Evolutionary conservation across 2,888 invertebrate genomes (phyloP).

Genomic region (Polymixis lichenea): DNA sequence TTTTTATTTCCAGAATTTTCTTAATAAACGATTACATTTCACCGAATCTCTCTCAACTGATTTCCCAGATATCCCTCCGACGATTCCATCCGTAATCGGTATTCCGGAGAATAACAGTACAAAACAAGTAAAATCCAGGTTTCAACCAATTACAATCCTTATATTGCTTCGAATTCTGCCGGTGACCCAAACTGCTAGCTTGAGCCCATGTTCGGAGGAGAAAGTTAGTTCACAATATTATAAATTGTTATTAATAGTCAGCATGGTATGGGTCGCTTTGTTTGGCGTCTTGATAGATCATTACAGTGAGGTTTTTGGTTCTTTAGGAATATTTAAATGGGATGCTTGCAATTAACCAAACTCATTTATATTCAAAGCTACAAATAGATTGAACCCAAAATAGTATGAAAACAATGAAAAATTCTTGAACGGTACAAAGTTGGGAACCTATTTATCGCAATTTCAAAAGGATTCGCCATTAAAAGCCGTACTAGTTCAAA

Average conservation of each 20-base stretch:
- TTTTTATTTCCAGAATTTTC: neutral
- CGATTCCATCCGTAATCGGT: conserved; percentile 19
- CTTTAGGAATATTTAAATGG: conserved; percentile 16
- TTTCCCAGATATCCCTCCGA: conserved; percentile 7
- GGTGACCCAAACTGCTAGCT: conserved; percentile 55
- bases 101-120: conserved; percentile 51
- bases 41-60: neutral
- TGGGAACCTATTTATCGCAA: neutral
- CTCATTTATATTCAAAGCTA: neutral
- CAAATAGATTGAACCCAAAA: neutral
- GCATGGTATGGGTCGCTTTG: conserved; percentile 60
- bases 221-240: conserved; percentile 74
- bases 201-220: conserved; percentile 66
- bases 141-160: conserved; percentile 62
- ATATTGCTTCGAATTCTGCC: conserved; percentile 56
- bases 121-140: conserved; percentile 37
- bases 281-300: conserved; percentile 60
- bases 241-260: conserved; percentile 78
- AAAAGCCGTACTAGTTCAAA: neutral
- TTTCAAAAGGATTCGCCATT: neutral
- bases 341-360: neutral
- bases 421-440: neutral
- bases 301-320: conserved; percentile 4
- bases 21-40: conserved; percentile 8
- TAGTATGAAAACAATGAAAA: neutral